Evolutionary conservation across 92 coral and sea anemone genomes (phyloP), one percentile per base, ranked within the genome.

Genomic region (Nematostella vectensis): DNA sequence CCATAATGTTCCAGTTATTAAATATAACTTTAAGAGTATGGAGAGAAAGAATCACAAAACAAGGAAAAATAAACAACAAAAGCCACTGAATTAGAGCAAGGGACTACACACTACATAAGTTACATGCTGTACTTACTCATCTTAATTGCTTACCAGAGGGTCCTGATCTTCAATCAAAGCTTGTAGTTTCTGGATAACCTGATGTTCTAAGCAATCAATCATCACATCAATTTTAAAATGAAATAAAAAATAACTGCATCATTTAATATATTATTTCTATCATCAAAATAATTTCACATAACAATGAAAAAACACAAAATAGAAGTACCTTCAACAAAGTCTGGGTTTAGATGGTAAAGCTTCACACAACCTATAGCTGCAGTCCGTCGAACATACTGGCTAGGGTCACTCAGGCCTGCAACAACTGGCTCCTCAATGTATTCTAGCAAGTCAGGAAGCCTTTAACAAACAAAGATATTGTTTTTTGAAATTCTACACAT

Each of bases 321-420:
- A n/a, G n/a, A n/a, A n/a, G 17, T 25, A 79, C 94, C 96, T 65
- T 69, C 77, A 22, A 93, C 67, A 72, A 87, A 76, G 25, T 72
- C 77, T 29, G 96, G 99, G 59, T 66, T 68, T 25, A 87, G 88
- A n/a, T 86, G 85, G 47, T 74, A 80, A 16, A 93, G 80, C 49
- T 93, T 88, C 22, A 82, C 70, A 39, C 99, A 93, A 8, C 96
- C 99, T 80, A 93, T 71, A 13, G 82, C 96, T 29, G 99, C 99
- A 45, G 78, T 75, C 11, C 85, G 85, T 25, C 96, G 79, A 4
- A 93, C 99, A 72, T 93, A 93, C 25, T 89, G 65, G 54, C 87
- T 82, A 16, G 58, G 55, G 50, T 93, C 99, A 23, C 63, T 50
- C 3, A 93, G 53, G 3, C 88, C 88, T 54, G 77, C 65, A 19